These are phyloP conservation scores for Urophycis tenuis DNA, from an alignment of 2,797 vertebrate genomes.

Conservation along the genomic window DNA sequence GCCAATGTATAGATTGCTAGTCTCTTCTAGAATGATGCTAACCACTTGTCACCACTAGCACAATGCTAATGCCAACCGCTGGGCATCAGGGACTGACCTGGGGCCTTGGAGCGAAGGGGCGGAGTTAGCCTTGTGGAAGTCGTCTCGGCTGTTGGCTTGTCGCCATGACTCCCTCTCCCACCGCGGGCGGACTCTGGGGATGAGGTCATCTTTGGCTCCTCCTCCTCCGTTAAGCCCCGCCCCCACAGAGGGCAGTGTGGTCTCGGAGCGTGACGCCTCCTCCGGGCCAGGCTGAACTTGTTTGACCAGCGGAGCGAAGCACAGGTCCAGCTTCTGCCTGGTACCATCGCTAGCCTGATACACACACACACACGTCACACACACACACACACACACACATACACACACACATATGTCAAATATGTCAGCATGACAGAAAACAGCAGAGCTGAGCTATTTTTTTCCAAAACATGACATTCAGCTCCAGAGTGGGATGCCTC, in stretches of 20 bases:
- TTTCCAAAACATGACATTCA: too few relatives aligned
- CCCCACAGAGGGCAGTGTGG: conserved; percentile 30
- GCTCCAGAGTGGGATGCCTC: too few relatives aligned
- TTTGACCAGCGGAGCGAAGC: conserved; percentile 78
- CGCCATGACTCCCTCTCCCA: conserved; percentile 40
- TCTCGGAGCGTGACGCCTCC: conserved; percentile 47
- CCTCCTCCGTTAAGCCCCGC: conserved; percentile 18
- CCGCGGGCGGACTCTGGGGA: conserved; percentile 28
- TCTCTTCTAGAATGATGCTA: not conserved
- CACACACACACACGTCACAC: not conserved
- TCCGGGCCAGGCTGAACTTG: conserved; percentile 23
- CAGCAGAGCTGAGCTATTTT: too few relatives aligned
- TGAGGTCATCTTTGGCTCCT: conserved; percentile 35
- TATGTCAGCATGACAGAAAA: too few relatives aligned
- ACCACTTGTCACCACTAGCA: not conserved
- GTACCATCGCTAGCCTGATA: conserved; percentile 75
- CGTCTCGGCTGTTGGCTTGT: conserved; percentile 40
- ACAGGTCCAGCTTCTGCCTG: conserved; percentile 78
- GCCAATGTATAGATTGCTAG: too few relatives aligned
- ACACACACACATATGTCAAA: not conserved
- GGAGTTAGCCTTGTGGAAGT: conserved; percentile 56
- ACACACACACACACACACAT: not conserved
- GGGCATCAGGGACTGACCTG: conserved; percentile 42
- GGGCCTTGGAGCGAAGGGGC: conserved; percentile 45
- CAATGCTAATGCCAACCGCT: not conserved